phyloP scores from a whole-genome alignment of 2,113 vertebrate genomes.

The Corythaixoides concolor region DNA sequence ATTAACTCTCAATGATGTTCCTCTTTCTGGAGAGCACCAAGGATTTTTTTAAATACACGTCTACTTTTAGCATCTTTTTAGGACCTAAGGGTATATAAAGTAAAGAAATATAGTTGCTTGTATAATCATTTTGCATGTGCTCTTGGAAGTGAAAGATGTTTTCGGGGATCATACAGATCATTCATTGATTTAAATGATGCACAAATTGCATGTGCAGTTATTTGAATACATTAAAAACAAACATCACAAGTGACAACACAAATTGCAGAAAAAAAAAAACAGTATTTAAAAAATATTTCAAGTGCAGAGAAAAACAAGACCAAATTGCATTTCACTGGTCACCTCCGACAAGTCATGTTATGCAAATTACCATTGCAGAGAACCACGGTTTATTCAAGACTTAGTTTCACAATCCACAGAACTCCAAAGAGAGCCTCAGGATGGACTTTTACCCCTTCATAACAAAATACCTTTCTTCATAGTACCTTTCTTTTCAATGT shows the following conservation, averaged over 20 bases:
- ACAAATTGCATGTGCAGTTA: neutral
- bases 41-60: rapidly evolving
- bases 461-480: neutral
- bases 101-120: neutral
- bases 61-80: neutral
- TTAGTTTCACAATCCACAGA: neutral
- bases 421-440: neutral
- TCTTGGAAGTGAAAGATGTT: neutral
- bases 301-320: neutral
- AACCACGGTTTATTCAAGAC: neutral
- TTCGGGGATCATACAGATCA: neutral
- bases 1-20: neutral
- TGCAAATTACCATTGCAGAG: neutral
- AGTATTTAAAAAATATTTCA: neutral
- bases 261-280: neutral
- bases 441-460: neutral
- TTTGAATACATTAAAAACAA: neutral
- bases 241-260: neutral
- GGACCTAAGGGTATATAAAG: neutral
- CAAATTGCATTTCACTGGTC: neutral
- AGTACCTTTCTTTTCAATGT: neutral
- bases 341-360: neutral
- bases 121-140: neutral
- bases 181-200: neutral
- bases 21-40: rapidly evolving